These are phyloP conservation scores for Oxyteleia sp. DNA, from an alignment of 2,888 invertebrate genomes.

Conservation along the genomic window DNA sequence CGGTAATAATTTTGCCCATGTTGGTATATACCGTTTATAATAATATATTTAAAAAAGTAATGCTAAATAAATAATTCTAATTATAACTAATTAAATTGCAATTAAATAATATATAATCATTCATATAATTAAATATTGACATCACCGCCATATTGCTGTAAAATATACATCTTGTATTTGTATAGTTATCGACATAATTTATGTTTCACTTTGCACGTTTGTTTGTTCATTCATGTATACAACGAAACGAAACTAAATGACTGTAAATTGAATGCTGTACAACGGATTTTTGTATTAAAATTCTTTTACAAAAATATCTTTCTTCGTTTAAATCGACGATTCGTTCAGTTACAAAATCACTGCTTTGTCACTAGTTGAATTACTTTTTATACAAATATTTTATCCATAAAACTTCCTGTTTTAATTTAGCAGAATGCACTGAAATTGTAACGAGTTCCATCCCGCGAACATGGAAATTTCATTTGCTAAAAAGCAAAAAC, in stretches of 20 bases:
- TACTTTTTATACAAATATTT: constrained; percentile 18
- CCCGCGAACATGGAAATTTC: background rate
- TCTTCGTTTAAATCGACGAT: background rate
- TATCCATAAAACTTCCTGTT: constrained; percentile 14
- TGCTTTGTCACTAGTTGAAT: background rate
- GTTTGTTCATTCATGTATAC: background rate
- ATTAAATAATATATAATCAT: no score
- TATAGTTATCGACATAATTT: no score
- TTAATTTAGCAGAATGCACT: background rate
- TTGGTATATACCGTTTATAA: no score
- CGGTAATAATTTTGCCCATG: no score
- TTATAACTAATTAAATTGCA: no score
- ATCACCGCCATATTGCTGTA: no score
- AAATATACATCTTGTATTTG: no score
- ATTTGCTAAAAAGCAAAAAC: constrained; percentile 10
- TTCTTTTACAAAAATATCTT: constrained; percentile 19
- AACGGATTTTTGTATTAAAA: constrained; percentile 18
- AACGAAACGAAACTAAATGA: background rate
- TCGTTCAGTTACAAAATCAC: background rate
- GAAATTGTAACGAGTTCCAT: background rate
- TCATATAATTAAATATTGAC: no score
- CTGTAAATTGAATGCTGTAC: background rate
- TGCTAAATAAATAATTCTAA: no score
- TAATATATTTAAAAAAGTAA: no score
- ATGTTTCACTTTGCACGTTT: background rate